These are phyloP conservation scores for Penaeus chinensis DNA, from an alignment of 1,140 invertebrate species.

Conservation along the genomic window DNA sequence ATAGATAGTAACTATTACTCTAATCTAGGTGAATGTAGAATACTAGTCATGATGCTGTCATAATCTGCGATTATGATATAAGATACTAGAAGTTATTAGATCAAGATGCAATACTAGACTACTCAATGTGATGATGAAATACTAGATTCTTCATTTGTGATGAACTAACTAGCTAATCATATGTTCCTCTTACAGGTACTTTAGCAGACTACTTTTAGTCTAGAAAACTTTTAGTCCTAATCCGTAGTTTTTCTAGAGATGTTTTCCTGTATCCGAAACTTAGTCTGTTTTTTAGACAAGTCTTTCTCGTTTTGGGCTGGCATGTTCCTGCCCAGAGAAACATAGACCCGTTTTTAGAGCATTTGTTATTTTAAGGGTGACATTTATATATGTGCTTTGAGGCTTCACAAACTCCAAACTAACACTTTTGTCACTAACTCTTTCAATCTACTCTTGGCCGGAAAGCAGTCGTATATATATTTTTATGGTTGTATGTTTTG, in stretches of 20 bases:
- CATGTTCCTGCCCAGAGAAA: conserved; percentile 38
- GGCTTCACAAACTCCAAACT: conserved; percentile 25
- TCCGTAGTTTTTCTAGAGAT: background rate
- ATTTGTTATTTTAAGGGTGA: conserved; percentile 13
- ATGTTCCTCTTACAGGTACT: conserved; percentile 39
- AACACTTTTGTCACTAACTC: conserved; percentile 39
- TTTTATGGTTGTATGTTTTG: background rate
- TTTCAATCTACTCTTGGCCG: conserved; percentile 28
- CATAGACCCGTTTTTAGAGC: conserved; percentile 24
- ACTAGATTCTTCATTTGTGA: conserved; percentile 11
- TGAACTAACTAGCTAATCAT: conserved; percentile 28
- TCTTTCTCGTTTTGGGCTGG: conserved; percentile 29
- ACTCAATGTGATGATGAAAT: conserved; percentile 30
- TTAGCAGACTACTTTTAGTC: conserved; percentile 41
- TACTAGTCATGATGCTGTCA: conserved; percentile 37
- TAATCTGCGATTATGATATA: conserved; percentile 42
- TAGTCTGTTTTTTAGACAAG: conserved; percentile 6
- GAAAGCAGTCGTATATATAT: background rate
- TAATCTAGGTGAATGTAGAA: conserved; percentile 52
- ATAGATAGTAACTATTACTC: conserved; percentile 29
- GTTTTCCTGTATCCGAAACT: conserved; percentile 2
- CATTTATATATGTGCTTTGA: conserved; percentile 3
- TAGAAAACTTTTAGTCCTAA: conserved; percentile 9
- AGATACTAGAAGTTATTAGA: conserved; percentile 27
- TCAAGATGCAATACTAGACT: conserved; percentile 34